Evolutionary conservation across 1,140 invertebrate genomes (phyloP).

Genomic region (Zaprionus inermis): DNA sequence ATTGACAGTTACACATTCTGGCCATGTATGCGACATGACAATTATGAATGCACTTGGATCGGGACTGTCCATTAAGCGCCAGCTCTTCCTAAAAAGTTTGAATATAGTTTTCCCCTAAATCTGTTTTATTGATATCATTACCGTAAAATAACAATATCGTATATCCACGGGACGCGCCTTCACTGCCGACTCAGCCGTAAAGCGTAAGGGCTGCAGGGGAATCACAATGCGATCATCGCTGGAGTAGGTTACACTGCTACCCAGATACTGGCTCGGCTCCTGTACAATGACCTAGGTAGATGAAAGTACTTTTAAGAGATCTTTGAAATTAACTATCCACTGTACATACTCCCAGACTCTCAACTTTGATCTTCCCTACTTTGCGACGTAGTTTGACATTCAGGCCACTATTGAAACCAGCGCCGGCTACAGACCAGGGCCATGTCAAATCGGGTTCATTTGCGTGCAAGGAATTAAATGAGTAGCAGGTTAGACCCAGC

Average conservation of each 20-base stretch:
- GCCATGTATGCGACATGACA: constrained; percentile 55
- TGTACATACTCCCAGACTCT: constrained; percentile 53
- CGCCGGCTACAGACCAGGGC: constrained; percentile 63
- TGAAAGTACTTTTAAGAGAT: neutral
- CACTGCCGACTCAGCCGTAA: constrained; percentile 56
- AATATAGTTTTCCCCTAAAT: neutral
- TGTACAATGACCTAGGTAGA: constrained; percentile 55
- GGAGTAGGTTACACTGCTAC: constrained; percentile 55
- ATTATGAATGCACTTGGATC: constrained; percentile 55
- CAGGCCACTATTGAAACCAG: constrained; percentile 50
- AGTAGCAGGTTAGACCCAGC: constrained; percentile 44
- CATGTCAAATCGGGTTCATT: constrained; percentile 41
- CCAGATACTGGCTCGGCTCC: constrained; percentile 54
- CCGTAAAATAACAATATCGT: constrained; percentile 58
- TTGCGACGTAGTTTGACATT: constrained; percentile 47
- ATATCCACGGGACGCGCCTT: constrained; percentile 60
- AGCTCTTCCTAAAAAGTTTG: constrained; percentile 35
- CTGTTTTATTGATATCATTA: neutral
- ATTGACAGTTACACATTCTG: constrained; percentile 49
- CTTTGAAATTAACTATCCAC: neutral
- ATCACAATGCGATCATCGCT: constrained; percentile 62
- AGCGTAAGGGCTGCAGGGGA: constrained; percentile 52
- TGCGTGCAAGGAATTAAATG: constrained; percentile 45
- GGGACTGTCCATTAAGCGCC: neutral
- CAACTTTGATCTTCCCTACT: constrained; percentile 14